These are phyloP conservation scores for Eurytoma adleriae DNA, from an alignment of 2,888 invertebrate genomes.

Conservation along the genomic window DNA sequence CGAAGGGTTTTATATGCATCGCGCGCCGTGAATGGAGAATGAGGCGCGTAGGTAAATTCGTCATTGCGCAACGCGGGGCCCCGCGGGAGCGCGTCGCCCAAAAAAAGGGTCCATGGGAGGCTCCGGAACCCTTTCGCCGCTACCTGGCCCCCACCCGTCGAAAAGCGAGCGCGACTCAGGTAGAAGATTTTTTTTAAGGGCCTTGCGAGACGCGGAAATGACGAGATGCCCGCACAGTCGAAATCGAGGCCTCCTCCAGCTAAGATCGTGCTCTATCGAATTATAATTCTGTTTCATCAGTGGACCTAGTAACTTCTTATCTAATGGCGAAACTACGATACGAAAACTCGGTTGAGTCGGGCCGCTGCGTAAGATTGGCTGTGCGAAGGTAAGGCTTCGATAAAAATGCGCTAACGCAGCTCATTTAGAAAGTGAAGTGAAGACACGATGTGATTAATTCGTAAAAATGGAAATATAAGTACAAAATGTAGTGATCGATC, in stretches of 20 bases:
- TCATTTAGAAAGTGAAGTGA: background rate
- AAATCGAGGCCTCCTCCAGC: constrained; percentile 1
- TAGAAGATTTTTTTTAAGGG: constrained; percentile 60
- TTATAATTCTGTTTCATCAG: background rate
- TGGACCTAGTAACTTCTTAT: background rate
- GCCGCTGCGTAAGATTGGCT: background rate
- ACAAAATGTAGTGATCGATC: too few relatives aligned
- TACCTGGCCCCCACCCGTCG: constrained; percentile 72
- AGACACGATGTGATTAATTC: too few relatives aligned
- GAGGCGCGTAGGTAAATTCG: constrained; percentile 62
- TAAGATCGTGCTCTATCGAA: background rate
- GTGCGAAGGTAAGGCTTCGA: constrained; percentile 13
- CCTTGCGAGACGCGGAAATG: background rate
- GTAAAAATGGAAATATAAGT: too few relatives aligned
- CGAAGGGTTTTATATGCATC: constrained; percentile 51
- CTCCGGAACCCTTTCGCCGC: constrained; percentile 68
- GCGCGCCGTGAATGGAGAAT: constrained; percentile 59
- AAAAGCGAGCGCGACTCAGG: constrained; percentile 67
- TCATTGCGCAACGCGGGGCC: constrained; percentile 64
- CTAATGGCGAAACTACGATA: background rate
- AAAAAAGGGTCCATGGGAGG: constrained; percentile 61
- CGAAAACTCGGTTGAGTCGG: background rate
- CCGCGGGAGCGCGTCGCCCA: constrained; percentile 3
- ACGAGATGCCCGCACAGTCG: constrained; percentile 33
- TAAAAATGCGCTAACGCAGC: background rate